Base-by-base conservation (phyloP, 2,113 vertebrate genomes). In the Ornithorhynchus anatinus region DNA sequence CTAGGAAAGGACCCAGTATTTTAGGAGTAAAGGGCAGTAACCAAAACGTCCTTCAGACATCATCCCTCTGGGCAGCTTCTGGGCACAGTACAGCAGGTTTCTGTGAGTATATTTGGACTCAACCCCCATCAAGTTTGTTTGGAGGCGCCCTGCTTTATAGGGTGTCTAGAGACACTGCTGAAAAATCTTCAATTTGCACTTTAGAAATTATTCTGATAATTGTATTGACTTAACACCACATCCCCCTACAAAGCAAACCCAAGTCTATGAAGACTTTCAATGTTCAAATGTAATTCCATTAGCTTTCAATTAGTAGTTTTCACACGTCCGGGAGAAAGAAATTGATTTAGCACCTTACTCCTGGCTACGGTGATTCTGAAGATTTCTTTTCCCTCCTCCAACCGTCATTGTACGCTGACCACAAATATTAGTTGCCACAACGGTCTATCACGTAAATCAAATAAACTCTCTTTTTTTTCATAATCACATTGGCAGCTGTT, bases 341-440 rank as follows among this genome's bases (percentile, higher is more conserved):
- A 92, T 89, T 89, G 87, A 92, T 90, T 92, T 91, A 91, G 79
- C 84, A 89, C 89, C 86, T 89, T 82, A 86, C 82, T 85, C 73
- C 65, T 84, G 75, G 82, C 81, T 82, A 80, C 39, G 85, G 79
- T 85, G 81, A 88, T 67, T 85, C 63, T 35, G 36, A 85, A 82
- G 77, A 3, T 25, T 84, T 84, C 78, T 70, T 56, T 83, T 60
- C 19, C 39, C 35, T 62, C 48, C 58, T 59, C 63, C 67, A 76
- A 27, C 59, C 1, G 7, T 76, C 77, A 91, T 88, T 88, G 86
- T 91, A 85, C 65, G 37, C 80, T 60, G 53, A 82, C 88, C 80
- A 79, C 88, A 89, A 91, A 91, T 91, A 92, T 90, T 91, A 93
- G 81, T 86, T 90, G 85, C 88, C 85, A 62, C 87, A 88, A 91